A percentile compares a stretch with the other conserved stretches of the same genome.
phyloP scores from a whole-genome alignment of 2,888 invertebrate species.

The Drosophila paranaensis region DNA sequence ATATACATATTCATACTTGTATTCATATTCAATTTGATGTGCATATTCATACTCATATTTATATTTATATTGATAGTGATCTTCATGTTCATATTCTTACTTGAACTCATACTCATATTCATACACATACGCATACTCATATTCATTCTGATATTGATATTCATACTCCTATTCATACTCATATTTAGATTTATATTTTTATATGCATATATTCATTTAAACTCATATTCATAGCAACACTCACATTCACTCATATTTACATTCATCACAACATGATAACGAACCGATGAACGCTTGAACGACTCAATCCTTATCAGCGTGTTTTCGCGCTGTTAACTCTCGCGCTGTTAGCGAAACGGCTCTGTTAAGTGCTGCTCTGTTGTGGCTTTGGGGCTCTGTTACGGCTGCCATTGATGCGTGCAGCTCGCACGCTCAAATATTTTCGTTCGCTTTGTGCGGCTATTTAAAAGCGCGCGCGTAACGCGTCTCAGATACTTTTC shows the following conservation, averaged over 20 bases:
- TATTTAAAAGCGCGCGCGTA: conserved; percentile 75
- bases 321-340: background rate
- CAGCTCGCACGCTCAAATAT: conserved; percentile 33
- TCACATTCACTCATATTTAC: too few relatives aligned
- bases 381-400: conserved; percentile 4
- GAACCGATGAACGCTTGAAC: background rate
- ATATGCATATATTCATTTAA: background rate
- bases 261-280: background rate
- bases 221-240: background rate
- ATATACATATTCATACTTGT: background rate
- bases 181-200: background rate
- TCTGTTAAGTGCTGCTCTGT: conserved; percentile 11
- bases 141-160: background rate
- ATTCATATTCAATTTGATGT: background rate
- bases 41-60: background rate
- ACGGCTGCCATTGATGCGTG: conserved; percentile 22
- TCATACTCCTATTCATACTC: background rate
- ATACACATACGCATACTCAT: background rate
- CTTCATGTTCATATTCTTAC: background rate
- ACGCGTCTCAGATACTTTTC: conserved; percentile 76
- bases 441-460: conserved; percentile 34
- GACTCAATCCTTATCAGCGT: background rate
- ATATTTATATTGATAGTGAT: background rate
- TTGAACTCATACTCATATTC: background rate
- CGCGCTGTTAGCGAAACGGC: background rate